Conservation (phyloP, 2,113 vertebrate genomes). For the Toxotes jaculatrix region DNA sequence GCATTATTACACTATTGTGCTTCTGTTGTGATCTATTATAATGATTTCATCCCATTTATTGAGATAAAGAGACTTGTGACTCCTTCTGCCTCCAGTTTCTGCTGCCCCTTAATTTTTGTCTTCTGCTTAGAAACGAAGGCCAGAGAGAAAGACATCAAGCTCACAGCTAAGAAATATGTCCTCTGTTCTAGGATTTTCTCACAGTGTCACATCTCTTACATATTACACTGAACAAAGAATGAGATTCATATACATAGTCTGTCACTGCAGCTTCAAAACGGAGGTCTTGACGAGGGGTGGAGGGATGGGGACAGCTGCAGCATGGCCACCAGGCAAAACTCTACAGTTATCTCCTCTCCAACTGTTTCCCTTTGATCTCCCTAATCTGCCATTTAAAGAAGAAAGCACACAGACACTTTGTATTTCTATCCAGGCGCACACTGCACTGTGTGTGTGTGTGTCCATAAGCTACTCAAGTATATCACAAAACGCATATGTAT, state of each 20-base stretch:
- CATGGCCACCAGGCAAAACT: constrained; percentile 69
- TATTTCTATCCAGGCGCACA: constrained; percentile 26
- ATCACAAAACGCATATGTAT: constrained; percentile 20
- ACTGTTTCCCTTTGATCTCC: constrained; percentile 73
- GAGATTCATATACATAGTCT: constrained; percentile 26
- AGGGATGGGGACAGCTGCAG: constrained; percentile 59
- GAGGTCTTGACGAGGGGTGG: constrained; percentile 32
- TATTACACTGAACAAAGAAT: constrained; percentile 18
- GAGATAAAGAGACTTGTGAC: not conserved
- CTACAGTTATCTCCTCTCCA: constrained; percentile 68
- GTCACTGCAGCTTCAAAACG: constrained; percentile 44
- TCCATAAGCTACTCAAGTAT: constrained; percentile 9
- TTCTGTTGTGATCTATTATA: not conserved
- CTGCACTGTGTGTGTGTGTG: not conserved
- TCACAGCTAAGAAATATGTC: constrained; percentile 16
- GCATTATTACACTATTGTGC: not conserved
- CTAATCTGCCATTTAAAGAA: constrained; percentile 76
- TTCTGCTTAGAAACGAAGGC: not conserved
- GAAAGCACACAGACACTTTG: constrained; percentile 48
- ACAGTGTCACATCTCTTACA: constrained; percentile 7
- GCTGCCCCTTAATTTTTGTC: not conserved
- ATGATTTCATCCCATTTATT: not conserved
- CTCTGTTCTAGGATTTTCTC: not conserved
- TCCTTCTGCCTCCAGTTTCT: not conserved
- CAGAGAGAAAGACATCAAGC: not conserved